Evolutionary conservation across 2,797 vertebrate genomes (phyloP).

Genomic region (Saxicola maurus): DNA sequence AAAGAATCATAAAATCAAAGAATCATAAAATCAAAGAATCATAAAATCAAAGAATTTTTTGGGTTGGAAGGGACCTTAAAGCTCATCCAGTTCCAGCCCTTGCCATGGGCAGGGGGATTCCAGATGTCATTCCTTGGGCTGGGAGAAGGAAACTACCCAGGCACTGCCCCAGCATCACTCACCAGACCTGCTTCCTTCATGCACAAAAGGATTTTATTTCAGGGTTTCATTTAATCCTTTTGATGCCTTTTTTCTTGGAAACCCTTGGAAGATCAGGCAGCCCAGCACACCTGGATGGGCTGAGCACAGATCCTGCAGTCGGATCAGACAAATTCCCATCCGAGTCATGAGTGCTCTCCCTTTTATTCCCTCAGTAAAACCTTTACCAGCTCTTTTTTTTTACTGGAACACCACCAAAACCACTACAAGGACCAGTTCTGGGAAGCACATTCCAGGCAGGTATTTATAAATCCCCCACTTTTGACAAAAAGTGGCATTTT

Average conservation of each 20-base stretch:
- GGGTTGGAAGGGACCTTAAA: background rate
- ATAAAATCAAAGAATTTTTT: background rate
- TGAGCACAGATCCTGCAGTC: background rate
- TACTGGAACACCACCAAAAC: background rate
- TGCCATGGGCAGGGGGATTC: background rate
- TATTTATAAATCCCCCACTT: background rate
- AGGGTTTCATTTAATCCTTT: background rate
- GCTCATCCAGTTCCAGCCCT: background rate
- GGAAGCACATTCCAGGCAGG: background rate
- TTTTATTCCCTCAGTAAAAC: background rate
- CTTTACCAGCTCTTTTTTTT: background rate
- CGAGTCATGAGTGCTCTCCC: background rate
- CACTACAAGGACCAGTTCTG: background rate
- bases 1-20: too few relatives aligned
- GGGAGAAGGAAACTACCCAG: fast-evolving
- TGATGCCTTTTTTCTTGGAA: background rate
- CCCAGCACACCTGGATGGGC: background rate
- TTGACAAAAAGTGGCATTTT: background rate
- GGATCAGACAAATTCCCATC: background rate
- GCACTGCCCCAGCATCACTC: background rate
- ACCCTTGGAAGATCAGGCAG: background rate
- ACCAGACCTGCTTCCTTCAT: background rate
- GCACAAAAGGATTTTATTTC: background rate
- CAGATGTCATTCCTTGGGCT: background rate
- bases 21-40: background rate